Evolutionary conservation across 2,888 invertebrate species (phyloP), one percentile per base, ranked within the genome.

Genomic region (Keiferia lycopersicella): DNA sequence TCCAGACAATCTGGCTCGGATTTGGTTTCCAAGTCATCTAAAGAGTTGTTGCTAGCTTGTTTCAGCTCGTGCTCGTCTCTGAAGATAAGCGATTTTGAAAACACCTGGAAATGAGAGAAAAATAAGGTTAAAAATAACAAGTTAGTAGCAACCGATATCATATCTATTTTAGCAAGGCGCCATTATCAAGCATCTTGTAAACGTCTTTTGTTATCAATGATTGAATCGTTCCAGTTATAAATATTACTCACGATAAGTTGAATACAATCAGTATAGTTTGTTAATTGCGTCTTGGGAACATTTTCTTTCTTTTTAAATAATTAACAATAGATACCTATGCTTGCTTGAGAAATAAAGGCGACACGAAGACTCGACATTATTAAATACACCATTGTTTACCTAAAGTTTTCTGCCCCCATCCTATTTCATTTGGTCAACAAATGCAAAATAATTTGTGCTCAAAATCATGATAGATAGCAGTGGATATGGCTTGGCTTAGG

Each of bases 71-170:
- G 81, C 0, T 91, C 92, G 1, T 91, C 88, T 81, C 88, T 84
- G 75, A 92, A 92, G 81, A 92, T 92, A 66, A 92, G 76, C 0
- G 92, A 92, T 76, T 92, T 92, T 20, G 91, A 89, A 74, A 92
- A 92, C 3, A 92, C 91, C 92, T 92, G 86, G 4, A 84, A 88
- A 18, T 26, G 11, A 59, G 18, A 45, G n/a, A 48, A 61, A n/a
- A 61, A 59, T 18, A n/a, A 34, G 2, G 7, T 39, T 57, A 38
- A 38, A 57, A 12, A 34, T 14, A 26, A 57, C 30, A 16, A 53
- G 12, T 11, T 16, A 45, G 16, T 10, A 14, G 14, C 8, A 45
- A n/a, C 16, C 8, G n/a, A 16, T 45, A 45, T 45, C 45, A 16
- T 45, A 45, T n/a, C 45, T 45, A 41, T 41, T 26, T 26, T 26